Base-by-base conservation (phyloP, 1,140 invertebrate genomes). In the Nomia melanderi region DNA sequence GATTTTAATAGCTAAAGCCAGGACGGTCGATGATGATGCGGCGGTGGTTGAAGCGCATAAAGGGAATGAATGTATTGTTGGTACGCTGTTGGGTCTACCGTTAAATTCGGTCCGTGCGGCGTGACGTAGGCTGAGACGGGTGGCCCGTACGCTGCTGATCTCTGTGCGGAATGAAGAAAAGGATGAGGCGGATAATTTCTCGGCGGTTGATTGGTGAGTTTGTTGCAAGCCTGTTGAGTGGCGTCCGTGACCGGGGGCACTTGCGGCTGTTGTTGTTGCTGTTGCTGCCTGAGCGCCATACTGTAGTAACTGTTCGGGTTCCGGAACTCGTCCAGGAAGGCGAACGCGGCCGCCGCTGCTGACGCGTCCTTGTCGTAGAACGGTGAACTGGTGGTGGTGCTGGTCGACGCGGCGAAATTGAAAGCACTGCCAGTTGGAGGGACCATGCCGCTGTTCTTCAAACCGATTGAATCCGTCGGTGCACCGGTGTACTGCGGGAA, bases 11-110 rank as follows among this genome's bases (percentile, higher is more conserved):
- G 89, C 91, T 92, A 92, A 64, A 92, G 90, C 91, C 91, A 92
- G 57, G 91, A 87, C 50, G 90, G 89, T 88, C 91, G 86, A 77
- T 91, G 91, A 84, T 90, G 90, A 79, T 91, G 91, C 1, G 90
- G 88, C 12, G 87, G 86, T 20, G 88, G 85, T 69, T 89, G 90
- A 53, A 92, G 83, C 27, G 91, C 89, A 31, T 92, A 92, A 25
- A 91, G 78, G 39, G 91, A 92, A 81, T 92, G 91, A 57, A 92
- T 67, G 65, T 92, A 92, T 59, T 92, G 91, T 74, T 92, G 91
- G 75, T 92, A 92, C 41, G 89, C 90, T 8, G 91, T 83, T 14
- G 91, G 91, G 75, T 92, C 91, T 50, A 92, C 85, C 7, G 89
- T 79, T 0, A 92, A 27, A 64, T 92, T 92, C 17, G 91, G 87